Conservation (phyloP, 2,113 vertebrate species). For the Diadophis punctatus region DNA sequence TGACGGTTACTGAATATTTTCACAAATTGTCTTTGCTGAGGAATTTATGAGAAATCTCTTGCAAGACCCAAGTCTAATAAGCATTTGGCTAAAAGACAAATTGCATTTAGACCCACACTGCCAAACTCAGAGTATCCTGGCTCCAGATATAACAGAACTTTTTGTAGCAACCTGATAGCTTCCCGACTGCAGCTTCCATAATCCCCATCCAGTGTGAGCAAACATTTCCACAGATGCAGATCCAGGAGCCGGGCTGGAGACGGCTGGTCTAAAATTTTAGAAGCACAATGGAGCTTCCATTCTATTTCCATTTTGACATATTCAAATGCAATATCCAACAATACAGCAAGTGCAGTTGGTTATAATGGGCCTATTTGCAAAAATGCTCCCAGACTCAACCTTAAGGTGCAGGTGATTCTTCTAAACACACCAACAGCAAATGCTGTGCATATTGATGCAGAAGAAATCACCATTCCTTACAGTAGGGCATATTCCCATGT, state of each 20-base stretch:
- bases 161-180: neutral
- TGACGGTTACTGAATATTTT: neutral
- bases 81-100: neutral
- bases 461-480: neutral
- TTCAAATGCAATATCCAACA: neutral
- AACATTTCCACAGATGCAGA: neutral
- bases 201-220: neutral
- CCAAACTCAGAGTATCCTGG: neutral
- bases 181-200: neutral
- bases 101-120: neutral
- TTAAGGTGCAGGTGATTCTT: neutral
- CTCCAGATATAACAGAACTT: rapidly evolving
- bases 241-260: neutral
- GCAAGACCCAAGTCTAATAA: rapidly evolving
- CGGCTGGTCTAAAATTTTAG: neutral
- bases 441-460: neutral
- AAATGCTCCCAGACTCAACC: neutral
- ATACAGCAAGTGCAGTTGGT: rapidly evolving
- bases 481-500: neutral
- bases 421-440: neutral
- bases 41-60: neutral
- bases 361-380: neutral
- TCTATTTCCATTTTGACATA: neutral
- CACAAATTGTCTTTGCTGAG: neutral
- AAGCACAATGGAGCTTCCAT: neutral